Evolutionary conservation across 35 echinoderm and acorn worm genomes (phyloP), one percentile per base, ranked within the genome.

Genomic region (Holothuria glaberrima): DNA sequence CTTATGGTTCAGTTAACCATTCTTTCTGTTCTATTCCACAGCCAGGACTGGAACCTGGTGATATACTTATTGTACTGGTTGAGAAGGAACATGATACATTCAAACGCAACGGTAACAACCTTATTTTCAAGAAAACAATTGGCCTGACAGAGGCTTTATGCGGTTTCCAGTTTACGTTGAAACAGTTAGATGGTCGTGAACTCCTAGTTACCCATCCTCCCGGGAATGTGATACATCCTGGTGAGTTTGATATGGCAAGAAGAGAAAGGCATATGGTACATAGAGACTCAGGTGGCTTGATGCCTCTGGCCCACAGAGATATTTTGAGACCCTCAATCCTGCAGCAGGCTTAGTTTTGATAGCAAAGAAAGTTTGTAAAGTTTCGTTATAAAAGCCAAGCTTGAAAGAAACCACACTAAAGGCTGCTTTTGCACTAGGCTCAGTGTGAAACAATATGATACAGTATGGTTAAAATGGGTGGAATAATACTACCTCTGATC

Each of bases 31-130:
- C 1, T 33, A 16, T 45, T 88, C 88, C 12, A 14, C 75, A 99
- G 97, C 97, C 97, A 13, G 97, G 86, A 17, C 67, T 95, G 30
- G 97, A 99, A 68, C 86, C 97, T 22, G 97, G 97, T 59, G 97
- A 99, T 87, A 91, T 99, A 45, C 83, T 99, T 41, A 99, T 99
- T 60, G 89, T 99, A 31, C 82, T 99, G 32, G 82, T 91, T 29
- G 90, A 99, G 75, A 99, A 95, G 45, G 97, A 99, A 36, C 93
- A 99, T 60, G 94, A 95, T 35, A 70, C 78, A 9, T 99, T 95
- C 64, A 92, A 92, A 68, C 91, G 97, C 6, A 45, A 59, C 5
- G 97, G 97, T 26, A 58, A 45, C 33, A 91, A 99, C 57, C 91
- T 99, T 12, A 75, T 89, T 90, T 90, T 91, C 60, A 84, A 92